Conservation (phyloP, 2,888 invertebrate genomes). For the Athalia cordata region DNA sequence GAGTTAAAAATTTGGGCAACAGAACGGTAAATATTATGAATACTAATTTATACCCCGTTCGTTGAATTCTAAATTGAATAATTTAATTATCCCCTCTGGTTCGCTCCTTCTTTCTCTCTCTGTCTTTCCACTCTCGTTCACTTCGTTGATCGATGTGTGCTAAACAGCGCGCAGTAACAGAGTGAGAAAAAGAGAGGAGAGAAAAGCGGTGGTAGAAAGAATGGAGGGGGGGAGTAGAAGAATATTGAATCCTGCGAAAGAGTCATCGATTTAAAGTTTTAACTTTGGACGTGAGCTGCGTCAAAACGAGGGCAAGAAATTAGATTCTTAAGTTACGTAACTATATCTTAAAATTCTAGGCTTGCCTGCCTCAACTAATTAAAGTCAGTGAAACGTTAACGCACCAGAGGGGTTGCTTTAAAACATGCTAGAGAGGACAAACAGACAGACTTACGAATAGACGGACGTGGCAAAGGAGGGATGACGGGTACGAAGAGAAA, state of each 20-base stretch:
- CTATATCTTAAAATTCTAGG: conserved; percentile 39
- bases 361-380: conserved; percentile 39
- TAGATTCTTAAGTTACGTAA: conserved; percentile 40
- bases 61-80: not conserved
- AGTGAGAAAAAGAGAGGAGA: not conserved
- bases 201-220: not conserved
- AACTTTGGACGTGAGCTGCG: conserved; percentile 38
- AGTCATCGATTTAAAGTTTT: conserved; percentile 41
- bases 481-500: conserved; percentile 22
- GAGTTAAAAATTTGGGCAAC: conserved; percentile 40
- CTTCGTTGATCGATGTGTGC: conserved; percentile 3
- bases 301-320: conserved; percentile 38
- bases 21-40: conserved; percentile 28
- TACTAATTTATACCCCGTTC: not conserved
- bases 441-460: not conserved
- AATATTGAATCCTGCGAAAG: conserved; percentile 41
- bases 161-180: not conserved
- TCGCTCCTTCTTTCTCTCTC: not conserved
- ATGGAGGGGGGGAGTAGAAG: not conserved
- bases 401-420: not conserved
- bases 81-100: not conserved
- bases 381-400: conserved; percentile 40
- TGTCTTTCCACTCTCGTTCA: not conserved
- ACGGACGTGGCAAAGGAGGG: not conserved
- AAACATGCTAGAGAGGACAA: not conserved